Evolutionary conservation across 2,888 invertebrate species (phyloP).

Genomic region (Machimus rusticus): DNA sequence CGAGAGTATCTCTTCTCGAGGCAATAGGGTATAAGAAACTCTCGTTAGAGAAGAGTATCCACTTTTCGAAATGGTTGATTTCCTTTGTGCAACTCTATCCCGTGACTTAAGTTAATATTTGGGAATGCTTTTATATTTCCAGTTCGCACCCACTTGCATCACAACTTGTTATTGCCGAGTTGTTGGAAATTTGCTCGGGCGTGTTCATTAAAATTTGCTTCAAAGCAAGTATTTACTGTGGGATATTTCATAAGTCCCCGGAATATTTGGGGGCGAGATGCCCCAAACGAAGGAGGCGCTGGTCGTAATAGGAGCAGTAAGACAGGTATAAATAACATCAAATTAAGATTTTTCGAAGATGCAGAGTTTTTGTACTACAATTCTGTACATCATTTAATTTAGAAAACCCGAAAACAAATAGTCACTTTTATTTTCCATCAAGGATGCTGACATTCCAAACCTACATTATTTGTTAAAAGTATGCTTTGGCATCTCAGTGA

Average conservation of each 20-base stretch:
- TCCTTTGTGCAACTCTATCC: background rate
- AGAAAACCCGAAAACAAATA: too few species aligned
- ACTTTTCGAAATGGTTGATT: background rate
- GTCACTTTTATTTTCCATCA: too few species aligned
- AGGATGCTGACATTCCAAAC: too few species aligned
- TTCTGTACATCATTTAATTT: too few species aligned
- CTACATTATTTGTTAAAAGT: too few species aligned
- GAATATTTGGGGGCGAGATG: background rate
- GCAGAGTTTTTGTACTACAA: background rate
- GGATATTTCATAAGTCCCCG: background rate
- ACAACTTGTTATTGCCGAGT: background rate
- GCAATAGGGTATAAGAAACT: background rate
- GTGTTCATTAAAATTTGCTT: background rate
- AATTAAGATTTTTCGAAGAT: background rate
- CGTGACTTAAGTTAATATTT: background rate
- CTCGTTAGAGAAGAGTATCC: background rate
- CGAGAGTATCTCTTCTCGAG: background rate
- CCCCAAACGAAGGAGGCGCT: background rate
- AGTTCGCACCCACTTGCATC: background rate
- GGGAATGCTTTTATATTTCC: background rate
- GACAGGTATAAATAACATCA: background rate
- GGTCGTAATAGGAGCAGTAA: background rate
- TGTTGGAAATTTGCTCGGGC: background rate
- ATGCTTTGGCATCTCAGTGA: too few species aligned
- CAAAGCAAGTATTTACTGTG: background rate